A percentile compares a stretch with the other conserved stretches of the same genome.
Conservation (phyloP, 2,888 invertebrate genomes). For the Smittia sp. region DNA sequence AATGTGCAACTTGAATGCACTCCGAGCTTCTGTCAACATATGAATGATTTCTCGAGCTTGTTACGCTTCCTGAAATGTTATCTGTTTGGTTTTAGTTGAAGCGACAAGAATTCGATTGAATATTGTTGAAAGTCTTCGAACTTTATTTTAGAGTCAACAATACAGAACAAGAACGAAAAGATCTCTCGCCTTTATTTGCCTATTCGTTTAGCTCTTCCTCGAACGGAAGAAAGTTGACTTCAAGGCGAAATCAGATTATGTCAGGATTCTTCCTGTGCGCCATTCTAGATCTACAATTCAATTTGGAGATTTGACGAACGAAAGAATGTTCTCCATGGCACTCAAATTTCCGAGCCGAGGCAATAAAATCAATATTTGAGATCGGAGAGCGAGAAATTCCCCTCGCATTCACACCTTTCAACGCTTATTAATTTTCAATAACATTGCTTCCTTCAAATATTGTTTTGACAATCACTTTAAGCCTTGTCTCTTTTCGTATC, state of each 20-base stretch:
- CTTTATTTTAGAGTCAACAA: no score
- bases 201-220: no score
- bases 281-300: constrained; percentile 3
- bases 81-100: no score
- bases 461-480: constrained; percentile 33
- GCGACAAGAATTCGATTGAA: no score
- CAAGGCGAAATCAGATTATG: neutral
- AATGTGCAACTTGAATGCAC: neutral
- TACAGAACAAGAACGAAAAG: no score
- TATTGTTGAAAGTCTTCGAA: no score
- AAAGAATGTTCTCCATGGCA: neutral
- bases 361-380: constrained; percentile 37
- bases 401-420: constrained; percentile 14
- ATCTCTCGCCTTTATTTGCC: no score
- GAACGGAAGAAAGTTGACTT: no score
- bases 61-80: no score
- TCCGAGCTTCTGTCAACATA: no score
- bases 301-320: neutral
- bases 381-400: constrained; percentile 18
- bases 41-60: no score
- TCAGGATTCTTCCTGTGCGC: neutral
- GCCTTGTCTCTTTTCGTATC: constrained; percentile 1
- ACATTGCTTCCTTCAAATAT: neutral
- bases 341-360: constrained; percentile 1
- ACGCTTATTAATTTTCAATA: constrained; percentile 31